Evolutionary conservation across 1,140 invertebrate genomes (phyloP).

Genomic region (Drosophila parabipectinata): DNA sequence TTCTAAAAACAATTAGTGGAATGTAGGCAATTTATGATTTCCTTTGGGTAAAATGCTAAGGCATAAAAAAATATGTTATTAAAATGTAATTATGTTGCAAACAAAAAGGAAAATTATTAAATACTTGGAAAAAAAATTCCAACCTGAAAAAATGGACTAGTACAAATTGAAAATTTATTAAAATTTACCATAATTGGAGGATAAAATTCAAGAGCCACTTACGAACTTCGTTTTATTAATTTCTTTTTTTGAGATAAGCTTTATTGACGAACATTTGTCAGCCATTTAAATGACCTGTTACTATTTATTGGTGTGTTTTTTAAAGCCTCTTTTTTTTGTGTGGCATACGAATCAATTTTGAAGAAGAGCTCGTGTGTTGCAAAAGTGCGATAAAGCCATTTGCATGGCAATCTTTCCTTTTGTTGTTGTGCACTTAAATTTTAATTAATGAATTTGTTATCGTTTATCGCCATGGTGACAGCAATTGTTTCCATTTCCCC

Average conservation of each 20-base stretch:
- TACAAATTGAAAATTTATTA: constrained; percentile 42
- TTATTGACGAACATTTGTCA: constrained; percentile 28
- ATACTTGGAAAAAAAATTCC: constrained; percentile 9
- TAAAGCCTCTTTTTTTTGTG: constrained; percentile 15
- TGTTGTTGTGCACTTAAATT: constrained; percentile 54
- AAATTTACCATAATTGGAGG: constrained; percentile 29
- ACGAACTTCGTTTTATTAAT: constrained; percentile 4
- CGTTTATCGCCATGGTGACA: constrained; percentile 67
- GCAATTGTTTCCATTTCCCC: constrained; percentile 34
- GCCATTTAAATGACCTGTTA: constrained; percentile 14
- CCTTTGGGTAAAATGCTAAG: background rate
- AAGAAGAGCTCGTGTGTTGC: background rate
- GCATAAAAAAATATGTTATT: constrained; percentile 42
- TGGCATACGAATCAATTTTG: constrained; percentile 31
- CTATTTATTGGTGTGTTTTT: constrained; percentile 8
- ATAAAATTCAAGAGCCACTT: constrained; percentile 34
- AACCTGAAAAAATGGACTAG: constrained; percentile 17
- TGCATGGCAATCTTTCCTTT: constrained; percentile 34
- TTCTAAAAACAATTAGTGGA: constrained; percentile 15
- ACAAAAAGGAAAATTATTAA: constrained; percentile 46
- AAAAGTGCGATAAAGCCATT: constrained; percentile 45
- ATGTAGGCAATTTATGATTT: constrained; percentile 35
- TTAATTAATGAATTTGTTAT: constrained; percentile 72
- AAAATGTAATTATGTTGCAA: constrained; percentile 69
- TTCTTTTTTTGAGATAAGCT: background rate